Base-by-base conservation (phyloP, 2,888 invertebrate species). In the Mesopsocus fuscifrons region DNA sequence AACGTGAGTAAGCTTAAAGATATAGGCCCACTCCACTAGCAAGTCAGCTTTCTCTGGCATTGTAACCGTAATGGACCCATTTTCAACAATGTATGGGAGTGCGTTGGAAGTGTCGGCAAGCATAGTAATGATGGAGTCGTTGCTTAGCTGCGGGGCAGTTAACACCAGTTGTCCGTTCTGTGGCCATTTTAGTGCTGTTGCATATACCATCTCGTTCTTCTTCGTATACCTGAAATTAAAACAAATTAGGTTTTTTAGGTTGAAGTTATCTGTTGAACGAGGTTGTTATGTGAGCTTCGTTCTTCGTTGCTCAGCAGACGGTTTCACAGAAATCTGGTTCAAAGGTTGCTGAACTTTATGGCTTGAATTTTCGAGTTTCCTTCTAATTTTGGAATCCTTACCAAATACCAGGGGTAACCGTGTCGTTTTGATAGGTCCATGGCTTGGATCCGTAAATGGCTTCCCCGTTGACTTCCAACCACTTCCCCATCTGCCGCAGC, bases 401-500 rank as follows among this genome's bases (percentile, higher is more conserved):
- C 89, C 89, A 89, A 8, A 83, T 74, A 44, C 67, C 61, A 0
- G 68, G 56, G 1, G 72, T 71, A n/a, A 71, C 41, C 0, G 82
- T 74, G 55, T 88, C 91, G 54, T 88, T 89, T 61, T 91, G 91
- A 45, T 67, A 62, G 1, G 55, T 58, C 88, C 89, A 92, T 0
- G 91, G 87, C 3, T 64, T 68, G 1, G 74, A 73, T 3, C 62
- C 64, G 55, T 88, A 92, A 50, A 92, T 84, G 0, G 85, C 87
- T 55, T 87, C 83, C 0, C 89, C 91, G 53, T 91, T 92, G n/a
- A 73, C 61, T 2, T 60, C 54, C 11, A 94, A 62, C 92, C 92
- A 92, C 11, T 54, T 43, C 2, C 92, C 92, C 51, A 92, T 67
- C 50, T 74, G 69, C 9, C 71, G 59, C 1, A 92, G 64, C 34